A percentile compares a stretch with the other conserved stretches of the same genome.
These are phyloP conservation scores for Hydrozoanthus tunicans DNA, from an alignment of 64 coral and sea anemone species.

Conservation along the genomic window DNA sequence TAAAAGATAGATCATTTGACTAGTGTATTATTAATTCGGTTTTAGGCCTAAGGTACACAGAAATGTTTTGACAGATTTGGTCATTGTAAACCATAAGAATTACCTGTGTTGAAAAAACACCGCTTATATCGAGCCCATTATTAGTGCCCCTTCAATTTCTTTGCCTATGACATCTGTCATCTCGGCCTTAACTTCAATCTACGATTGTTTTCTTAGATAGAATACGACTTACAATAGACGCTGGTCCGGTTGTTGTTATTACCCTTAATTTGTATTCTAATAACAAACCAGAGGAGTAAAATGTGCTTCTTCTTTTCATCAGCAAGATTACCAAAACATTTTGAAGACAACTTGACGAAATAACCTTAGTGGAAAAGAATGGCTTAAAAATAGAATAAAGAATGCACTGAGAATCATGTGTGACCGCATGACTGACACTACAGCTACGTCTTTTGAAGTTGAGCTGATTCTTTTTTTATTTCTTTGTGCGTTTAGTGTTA, in stretches of 20 bases:
- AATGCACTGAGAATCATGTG: too few relatives aligned
- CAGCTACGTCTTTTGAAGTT: background rate
- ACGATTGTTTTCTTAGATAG: background rate
- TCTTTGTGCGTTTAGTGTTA: conserved; percentile 43
- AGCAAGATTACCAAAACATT: too few relatives aligned
- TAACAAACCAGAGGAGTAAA: background rate
- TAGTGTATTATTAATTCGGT: too few relatives aligned
- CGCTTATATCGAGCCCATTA: background rate
- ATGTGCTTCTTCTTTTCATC: background rate
- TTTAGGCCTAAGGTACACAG: too few relatives aligned
- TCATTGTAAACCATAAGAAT: too few relatives aligned
- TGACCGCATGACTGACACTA: too few relatives aligned
- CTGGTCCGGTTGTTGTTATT: background rate
- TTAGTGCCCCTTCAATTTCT: background rate
- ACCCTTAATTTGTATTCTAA: background rate
- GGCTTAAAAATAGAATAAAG: too few relatives aligned
- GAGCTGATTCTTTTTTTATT: background rate
- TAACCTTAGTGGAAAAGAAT: too few relatives aligned
- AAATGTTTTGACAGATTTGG: too few relatives aligned
- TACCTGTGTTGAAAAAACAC: background rate
- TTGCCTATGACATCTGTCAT: conserved; percentile 39
- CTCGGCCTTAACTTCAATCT: background rate
- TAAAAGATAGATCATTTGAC: too few relatives aligned
- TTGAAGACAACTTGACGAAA: too few relatives aligned
- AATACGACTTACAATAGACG: conserved; percentile 7